These are phyloP conservation scores for Ammospiza caudacuta DNA, from an alignment of 2,113 vertebrate species.

Conservation along the genomic window DNA sequence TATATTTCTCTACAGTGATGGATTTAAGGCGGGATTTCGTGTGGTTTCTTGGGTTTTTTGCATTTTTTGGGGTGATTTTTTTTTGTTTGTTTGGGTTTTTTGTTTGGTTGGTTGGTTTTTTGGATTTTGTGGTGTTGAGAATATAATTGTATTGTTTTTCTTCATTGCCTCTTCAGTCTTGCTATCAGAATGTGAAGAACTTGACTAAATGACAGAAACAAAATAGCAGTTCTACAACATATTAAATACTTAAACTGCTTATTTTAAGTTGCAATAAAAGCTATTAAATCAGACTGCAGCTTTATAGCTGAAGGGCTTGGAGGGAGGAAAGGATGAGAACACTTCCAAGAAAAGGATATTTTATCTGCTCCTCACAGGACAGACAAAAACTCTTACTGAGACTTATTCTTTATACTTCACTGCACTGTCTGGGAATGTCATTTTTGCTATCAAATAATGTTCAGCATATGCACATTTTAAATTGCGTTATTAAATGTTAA, in stretches of 20 bases:
- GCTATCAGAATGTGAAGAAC: conserved; percentile 6
- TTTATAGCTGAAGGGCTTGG: neutral
- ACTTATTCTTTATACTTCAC: neutral
- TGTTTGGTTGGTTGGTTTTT: rapidly evolving
- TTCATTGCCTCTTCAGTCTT: neutral
- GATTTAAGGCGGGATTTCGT: neutral
- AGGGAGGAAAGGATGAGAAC: neutral
- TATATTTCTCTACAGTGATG: neutral
- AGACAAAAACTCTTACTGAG: neutral
- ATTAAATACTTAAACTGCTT: conserved; percentile 34
- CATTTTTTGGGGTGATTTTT: neutral
- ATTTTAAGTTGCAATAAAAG: conserved; percentile 32
- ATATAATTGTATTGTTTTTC: neutral
- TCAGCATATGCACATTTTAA: neutral
- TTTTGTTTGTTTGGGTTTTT: neutral
- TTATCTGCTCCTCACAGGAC: conserved; percentile 18
- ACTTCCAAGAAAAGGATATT: conserved; percentile 21
- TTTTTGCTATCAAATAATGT: conserved; percentile 28
- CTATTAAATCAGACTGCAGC: conserved; percentile 15
- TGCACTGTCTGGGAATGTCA: neutral
- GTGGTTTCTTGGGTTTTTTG: neutral
- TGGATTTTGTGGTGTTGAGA: neutral
- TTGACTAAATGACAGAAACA: conserved; percentile 30
- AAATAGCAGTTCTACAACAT: conserved; percentile 6
- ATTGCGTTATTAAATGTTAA: neutral